Base-by-base conservation (phyloP, 2,797 vertebrate genomes). In the Thaleichthys pacificus region DNA sequence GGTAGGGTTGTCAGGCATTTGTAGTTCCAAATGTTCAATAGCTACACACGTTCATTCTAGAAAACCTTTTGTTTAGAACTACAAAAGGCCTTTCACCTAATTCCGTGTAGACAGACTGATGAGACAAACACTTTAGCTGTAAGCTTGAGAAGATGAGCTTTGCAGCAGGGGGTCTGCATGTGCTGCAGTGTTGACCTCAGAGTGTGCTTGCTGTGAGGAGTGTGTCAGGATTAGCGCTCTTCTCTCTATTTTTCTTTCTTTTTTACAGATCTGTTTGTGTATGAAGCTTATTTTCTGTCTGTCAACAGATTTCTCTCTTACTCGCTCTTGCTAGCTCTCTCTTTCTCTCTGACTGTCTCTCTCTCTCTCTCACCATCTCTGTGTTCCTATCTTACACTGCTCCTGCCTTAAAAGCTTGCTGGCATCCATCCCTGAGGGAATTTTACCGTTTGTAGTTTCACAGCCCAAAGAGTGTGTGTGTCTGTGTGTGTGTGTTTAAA, bases 71-170 rank as follows among this genome's bases (percentile, higher is more conserved):
- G 66, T 68, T 57, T 35, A 56, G 49, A 32, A 68, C 14, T 30
- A n/a, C 51, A 15, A 11, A 24, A 30, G 68, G 24, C 15, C 35
- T 57, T 1, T n/a, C 21, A 4, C 28, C 0, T 63, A 54, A 70
- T 71, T 56, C 28, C 26, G 28, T 51, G 1, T 66, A 66, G 4
- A 14, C 9, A 17, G 38, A 58, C 30, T 56, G 12, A 68, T 15
- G 60, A 73, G 57, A 26, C 67, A 2, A 66, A 61, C 26, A 60
- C 68, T 65, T 72, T 69, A 58, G 60, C 38, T 28, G 38, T 64
- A 30, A 76, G 72, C 28, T 64, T 19, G 58, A 75, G 21, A 38
- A 69, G 30, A 67, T 72, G 49, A 38, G 38, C 73, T 64, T 1
- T 66, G 60, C 51, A 15, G 65, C 42, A 28, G 24, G 61, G 26